Percentiles rank a stretch among this genome's conserved stretches.
Conservation (phyloP, 2,113 vertebrate genomes). For the Toxostoma redivivum region DNA sequence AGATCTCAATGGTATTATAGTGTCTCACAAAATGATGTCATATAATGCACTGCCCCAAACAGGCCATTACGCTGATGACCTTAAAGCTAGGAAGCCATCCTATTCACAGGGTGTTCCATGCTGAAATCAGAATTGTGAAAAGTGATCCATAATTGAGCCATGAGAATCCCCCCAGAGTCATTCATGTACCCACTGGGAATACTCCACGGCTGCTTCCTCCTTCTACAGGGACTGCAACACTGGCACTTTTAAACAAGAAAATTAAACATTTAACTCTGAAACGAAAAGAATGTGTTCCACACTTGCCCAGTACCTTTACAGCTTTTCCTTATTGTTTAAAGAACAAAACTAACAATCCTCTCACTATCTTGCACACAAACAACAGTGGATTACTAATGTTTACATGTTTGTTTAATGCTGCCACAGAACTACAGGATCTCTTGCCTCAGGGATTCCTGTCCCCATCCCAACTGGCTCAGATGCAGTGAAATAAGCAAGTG, state of each 20-base stretch:
- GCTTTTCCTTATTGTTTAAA: not conserved
- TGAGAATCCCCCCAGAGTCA: not conserved
- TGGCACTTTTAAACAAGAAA: not conserved
- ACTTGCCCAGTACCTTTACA: not conserved
- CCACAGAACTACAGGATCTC: not conserved
- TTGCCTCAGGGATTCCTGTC: not conserved
- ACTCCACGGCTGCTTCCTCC: not conserved
- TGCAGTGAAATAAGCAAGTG: not conserved
- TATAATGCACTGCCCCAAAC: not conserved
- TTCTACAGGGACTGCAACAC: not conserved
- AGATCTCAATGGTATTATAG: not conserved
- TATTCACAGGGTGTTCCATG: not conserved
- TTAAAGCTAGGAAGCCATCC: not conserved
- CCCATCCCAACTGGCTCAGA: not conserved
- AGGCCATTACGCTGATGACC: not conserved
- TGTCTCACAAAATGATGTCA: not conserved
- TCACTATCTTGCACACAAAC: not conserved
- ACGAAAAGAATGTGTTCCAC: not conserved
- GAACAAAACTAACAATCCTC: not conserved
- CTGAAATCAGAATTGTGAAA: not conserved
- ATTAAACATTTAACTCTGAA: not conserved
- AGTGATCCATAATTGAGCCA: rapidly evolving
- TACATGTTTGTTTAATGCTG: not conserved
- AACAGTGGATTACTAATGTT: not conserved
- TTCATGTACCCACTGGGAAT: not conserved